Base-by-base conservation (phyloP, 2,797 vertebrate species). In the Liasis olivaceus region DNA sequence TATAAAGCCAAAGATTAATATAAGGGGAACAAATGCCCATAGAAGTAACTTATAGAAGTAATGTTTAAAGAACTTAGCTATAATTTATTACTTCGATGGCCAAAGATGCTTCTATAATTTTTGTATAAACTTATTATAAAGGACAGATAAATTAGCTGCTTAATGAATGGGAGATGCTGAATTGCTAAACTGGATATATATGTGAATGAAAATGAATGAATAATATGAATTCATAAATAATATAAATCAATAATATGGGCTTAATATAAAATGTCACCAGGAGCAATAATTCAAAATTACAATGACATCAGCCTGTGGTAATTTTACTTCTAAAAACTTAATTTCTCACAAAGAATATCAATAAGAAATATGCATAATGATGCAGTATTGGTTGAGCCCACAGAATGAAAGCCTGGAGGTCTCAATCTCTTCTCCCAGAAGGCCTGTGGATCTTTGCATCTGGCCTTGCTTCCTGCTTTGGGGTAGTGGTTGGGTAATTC, bases 1-100 rank as follows among this genome's bases (percentile, higher is more conserved):
- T 72, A 36, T 56, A 77, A 56, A 87, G 88, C 72, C 84, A 90
- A 90, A 92, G 87, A 89, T 92, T 89, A 89, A 89, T 89, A 85
- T 89, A 54, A 14, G 85, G 60, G 31, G 20, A 64, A 77, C 11
- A 90, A 81, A 81, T 28, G 86, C 31, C 64, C 20, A 24, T 72
- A 24, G 72, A 77, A 91, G 62, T 91, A 85, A 86, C 62, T 69
- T 89, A 89, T 72, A 89, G 60, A 72, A 87, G 12, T 77, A 86
- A 31, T 87, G 56, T 64, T 54, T 90, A 92, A 90, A 9, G 20
- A 90, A 72, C 42, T 72, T 87, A n/a, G 36, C 47, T 54, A 54
- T 62, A 86, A 92, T 92, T 90, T 92, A 72, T 92, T 64, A 92
- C 51, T 47, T 26, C 26, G 72, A 87, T 24, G 7, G 26, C 36